Evolutionary conservation across 2,797 vertebrate genomes (phyloP).

Genomic region (Apogon talboti): DNA sequence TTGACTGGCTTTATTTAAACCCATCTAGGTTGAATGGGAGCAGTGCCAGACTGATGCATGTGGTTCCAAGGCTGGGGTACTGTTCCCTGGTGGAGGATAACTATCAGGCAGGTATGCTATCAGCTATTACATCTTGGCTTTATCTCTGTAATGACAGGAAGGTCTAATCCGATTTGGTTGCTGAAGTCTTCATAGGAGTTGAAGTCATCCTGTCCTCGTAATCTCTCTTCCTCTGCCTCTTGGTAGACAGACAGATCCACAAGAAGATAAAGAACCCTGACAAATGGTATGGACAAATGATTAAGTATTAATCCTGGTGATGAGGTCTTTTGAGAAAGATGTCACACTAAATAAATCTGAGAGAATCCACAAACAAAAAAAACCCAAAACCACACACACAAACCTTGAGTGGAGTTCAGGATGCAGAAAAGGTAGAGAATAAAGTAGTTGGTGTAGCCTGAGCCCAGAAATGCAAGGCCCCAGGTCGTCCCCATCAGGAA

Average conservation of each 20-base stretch:
- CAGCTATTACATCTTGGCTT: too few relatives aligned
- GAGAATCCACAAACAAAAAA: neutral
- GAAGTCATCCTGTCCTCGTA: slow-evolving; percentile 18
- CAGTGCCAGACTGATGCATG: too few relatives aligned
- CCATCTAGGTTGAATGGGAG: too few relatives aligned
- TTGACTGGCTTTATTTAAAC: too few relatives aligned
- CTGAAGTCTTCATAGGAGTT: neutral
- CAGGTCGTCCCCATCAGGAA: slow-evolving; percentile 86
- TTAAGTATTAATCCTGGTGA: neutral
- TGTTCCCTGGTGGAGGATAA: too few relatives aligned
- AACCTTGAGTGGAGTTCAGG: slow-evolving; percentile 85
- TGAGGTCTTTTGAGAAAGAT: neutral
- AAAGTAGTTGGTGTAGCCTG: slow-evolving; percentile 65
- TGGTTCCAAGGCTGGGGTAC: too few relatives aligned
- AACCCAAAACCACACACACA: neutral
- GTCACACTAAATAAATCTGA: too few relatives aligned
- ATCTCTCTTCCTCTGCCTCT: slow-evolving; percentile 38
- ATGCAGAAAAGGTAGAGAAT: slow-evolving; percentile 88
- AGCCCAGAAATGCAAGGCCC: slow-evolving; percentile 82
- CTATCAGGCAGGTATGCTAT: too few relatives aligned
- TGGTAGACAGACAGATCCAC: slow-evolving; percentile 64
- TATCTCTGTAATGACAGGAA: too few relatives aligned
- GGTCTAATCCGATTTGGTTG: neutral
- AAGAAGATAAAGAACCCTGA: slow-evolving; percentile 73
- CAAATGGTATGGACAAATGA: slow-evolving; percentile 9